Conservation (phyloP, 2,888 invertebrate species). For the Ethmia dodecea region DNA sequence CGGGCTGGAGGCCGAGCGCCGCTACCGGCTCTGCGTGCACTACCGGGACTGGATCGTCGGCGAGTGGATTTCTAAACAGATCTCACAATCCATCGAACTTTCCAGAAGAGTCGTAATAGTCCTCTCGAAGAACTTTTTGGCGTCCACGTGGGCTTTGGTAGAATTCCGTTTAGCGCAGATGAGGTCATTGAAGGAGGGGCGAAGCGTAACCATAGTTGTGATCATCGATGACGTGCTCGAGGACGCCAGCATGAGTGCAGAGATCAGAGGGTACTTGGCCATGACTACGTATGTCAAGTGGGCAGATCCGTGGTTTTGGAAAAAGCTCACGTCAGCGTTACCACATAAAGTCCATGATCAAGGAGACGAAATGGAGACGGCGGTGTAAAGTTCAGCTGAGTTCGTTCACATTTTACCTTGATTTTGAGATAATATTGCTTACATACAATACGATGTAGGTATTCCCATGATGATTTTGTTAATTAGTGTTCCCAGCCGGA, state of each 20-base stretch:
- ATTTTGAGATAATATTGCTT: too few relatives aligned
- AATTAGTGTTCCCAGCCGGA: too few relatives aligned
- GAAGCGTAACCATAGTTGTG: constrained; percentile 82
- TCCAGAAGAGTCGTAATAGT: constrained; percentile 85
- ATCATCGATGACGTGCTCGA: constrained; percentile 82
- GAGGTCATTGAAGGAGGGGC: constrained; percentile 81
- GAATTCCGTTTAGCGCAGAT: constrained; percentile 87
- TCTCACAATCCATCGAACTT: constrained; percentile 82
- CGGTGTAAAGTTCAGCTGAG: too few relatives aligned
- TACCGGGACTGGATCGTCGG: constrained; percentile 85
- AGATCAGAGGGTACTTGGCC: constrained; percentile 81
- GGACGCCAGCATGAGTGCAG: constrained; percentile 78
- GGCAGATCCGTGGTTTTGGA: constrained; percentile 89
- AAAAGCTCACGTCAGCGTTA: constrained; percentile 80
- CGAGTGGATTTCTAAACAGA: constrained; percentile 82
- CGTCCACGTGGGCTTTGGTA: constrained; percentile 86
- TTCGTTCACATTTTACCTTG: too few relatives aligned
- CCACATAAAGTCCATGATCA: too few relatives aligned
- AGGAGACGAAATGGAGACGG: too few relatives aligned
- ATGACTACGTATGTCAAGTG: constrained; percentile 87
- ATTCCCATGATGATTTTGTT: too few relatives aligned
- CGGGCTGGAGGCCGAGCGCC: constrained; percentile 72
- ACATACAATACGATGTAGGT: too few relatives aligned
- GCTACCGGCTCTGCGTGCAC: constrained; percentile 84
- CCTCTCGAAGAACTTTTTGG: constrained; percentile 83